phyloP scores from a whole-genome alignment of 2,888 invertebrate genomes.

The Watsonalla binaria region DNA sequence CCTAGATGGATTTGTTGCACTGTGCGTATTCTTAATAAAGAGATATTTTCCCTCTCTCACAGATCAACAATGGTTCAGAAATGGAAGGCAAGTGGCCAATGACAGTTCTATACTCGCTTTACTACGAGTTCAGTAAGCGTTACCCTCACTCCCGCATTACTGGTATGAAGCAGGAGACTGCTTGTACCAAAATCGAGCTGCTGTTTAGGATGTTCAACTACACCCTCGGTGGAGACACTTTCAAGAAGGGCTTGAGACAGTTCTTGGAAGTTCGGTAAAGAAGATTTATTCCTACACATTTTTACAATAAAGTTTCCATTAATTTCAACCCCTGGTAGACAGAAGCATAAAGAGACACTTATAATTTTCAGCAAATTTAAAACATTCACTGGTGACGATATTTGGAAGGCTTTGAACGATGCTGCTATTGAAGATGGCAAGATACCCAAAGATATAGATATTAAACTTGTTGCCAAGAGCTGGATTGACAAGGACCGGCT shows the following conservation, averaged over 20 bases:
- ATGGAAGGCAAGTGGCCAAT: constrained; percentile 90
- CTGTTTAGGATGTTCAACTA: constrained; percentile 94
- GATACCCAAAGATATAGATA: constrained; percentile 68
- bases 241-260: constrained; percentile 84
- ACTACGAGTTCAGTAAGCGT: constrained; percentile 88
- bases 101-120: constrained; percentile 86
- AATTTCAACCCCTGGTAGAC: no score
- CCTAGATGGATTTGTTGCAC: no score
- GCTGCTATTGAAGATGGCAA: constrained; percentile 81
- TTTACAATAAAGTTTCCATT: no score
- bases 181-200: constrained; percentile 86
- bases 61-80: constrained; percentile 85
- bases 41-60: constrained; percentile 1
- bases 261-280: constrained; percentile 81
- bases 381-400: constrained; percentile 87
- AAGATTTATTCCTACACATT: no score
- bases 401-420: constrained; percentile 86
- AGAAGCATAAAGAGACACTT: no score
- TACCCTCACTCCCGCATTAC: constrained; percentile 88
- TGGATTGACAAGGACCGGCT: constrained; percentile 91
- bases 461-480: constrained; percentile 85
- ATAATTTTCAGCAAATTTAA: constrained; percentile 78
- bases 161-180: constrained; percentile 85
- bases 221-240: constrained; percentile 87
- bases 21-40: not conserved